Evolutionary conservation across 2,888 invertebrate genomes (phyloP), one percentile per base, ranked within the genome.

Genomic region (Orthosia incerta): DNA sequence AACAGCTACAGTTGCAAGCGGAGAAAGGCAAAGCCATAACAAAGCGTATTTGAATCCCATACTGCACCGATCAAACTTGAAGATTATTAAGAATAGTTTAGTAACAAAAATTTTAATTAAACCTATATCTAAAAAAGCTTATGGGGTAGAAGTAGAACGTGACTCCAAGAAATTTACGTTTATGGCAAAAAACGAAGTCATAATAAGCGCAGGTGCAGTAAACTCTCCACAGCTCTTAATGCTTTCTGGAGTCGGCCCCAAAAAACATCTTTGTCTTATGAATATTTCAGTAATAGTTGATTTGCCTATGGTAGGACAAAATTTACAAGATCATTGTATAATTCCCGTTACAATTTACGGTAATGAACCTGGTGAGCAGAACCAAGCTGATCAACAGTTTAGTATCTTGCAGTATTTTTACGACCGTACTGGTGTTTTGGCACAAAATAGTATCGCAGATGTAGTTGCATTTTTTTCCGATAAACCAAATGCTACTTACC

Each of bases 11-110:
- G 93, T 96, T 82, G 93, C 93, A 59, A 89, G 90, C 63, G 97
- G 97, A 0, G 87, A 88, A 78, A 91, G 97, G 76, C 93, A 92
- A 80, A 97, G 97, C 77, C 98, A 45, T 97, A 98, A 7, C 97
- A 97, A 92, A 72, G 94, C 96, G 39, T 97, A 95, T 83, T 87
- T 97, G 1, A 86, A 92, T 9, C 88, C 86, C 15, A 65, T 84
- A 39, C 12, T 61, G 93, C 74, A 89, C 71, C 89, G 93, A 79
- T 77, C 79, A 26, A 96, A 96, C 80, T 74, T 86, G 1, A 76
- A 79, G 20, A 72, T 82, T 18, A 55, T 82, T 5, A 86, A 76
- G 48, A 74, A 82, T 50, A 98, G 71, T 46, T 61, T 84, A 0
- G 86, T 81, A 0, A 76, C 65, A 1, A 86, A 83, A 67, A 5